Conservation (phyloP, 2,888 invertebrate species). For the Hoplodrina blanda region DNA sequence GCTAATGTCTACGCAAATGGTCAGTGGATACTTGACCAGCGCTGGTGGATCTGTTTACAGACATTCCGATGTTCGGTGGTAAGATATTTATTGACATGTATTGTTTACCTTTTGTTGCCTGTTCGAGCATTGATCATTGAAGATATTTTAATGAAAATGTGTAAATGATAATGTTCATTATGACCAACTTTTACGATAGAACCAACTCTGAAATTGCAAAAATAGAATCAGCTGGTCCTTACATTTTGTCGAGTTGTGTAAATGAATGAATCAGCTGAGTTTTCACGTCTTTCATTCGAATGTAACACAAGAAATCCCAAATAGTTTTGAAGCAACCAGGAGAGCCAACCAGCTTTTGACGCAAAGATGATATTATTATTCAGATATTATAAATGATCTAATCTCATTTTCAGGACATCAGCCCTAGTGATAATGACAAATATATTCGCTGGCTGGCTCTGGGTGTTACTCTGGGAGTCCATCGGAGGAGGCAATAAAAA, state of each 20-base stretch:
- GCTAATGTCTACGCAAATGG: conserved; percentile 91
- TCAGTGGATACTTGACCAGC: conserved; percentile 92
- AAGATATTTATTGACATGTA: conserved; percentile 67
- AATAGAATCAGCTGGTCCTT: too few relatives aligned
- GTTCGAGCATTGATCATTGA: background rate
- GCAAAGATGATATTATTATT: too few relatives aligned
- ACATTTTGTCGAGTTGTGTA: too few relatives aligned
- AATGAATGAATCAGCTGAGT: too few relatives aligned
- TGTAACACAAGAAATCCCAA: too few relatives aligned
- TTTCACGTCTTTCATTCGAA: too few relatives aligned
- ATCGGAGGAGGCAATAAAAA: conserved; percentile 81
- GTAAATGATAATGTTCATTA: too few relatives aligned
- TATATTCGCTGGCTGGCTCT: conserved; percentile 90
- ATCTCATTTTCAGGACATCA: conserved; percentile 89
- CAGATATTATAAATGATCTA: too few relatives aligned
- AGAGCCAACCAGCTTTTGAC: too few relatives aligned
- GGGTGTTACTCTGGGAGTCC: conserved; percentile 90
- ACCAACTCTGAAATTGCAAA: too few relatives aligned
- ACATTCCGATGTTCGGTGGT: conserved; percentile 92
- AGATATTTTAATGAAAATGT: background rate
- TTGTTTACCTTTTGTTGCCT: background rate
- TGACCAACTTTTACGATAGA: too few relatives aligned
- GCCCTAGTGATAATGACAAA: conserved; percentile 90
- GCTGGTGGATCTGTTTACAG: conserved; percentile 92
- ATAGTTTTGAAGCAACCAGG: too few relatives aligned